A percentile compares a stretch with the other conserved stretches of the same genome.
Evolutionary conservation across 2,797 vertebrate species (phyloP).

Genomic region (Hippoglossus hippoglossus): DNA sequence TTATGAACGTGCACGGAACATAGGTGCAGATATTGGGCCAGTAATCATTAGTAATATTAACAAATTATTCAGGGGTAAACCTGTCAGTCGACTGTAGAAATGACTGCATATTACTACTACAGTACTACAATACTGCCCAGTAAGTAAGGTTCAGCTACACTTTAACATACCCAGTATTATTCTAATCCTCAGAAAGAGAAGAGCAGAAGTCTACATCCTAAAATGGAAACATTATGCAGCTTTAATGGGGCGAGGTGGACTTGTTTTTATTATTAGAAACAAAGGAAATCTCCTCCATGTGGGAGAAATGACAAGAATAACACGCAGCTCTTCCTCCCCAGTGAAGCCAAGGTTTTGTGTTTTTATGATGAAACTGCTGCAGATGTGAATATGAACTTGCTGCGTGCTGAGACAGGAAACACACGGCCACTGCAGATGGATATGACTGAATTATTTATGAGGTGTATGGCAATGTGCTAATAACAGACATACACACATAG

Average conservation of each 20-base stretch:
- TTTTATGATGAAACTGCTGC: conserved; percentile 11
- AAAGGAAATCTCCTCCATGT: conserved; percentile 7
- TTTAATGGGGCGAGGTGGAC: background rate
- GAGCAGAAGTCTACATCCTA: conserved; percentile 1
- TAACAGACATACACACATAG: conserved; percentile 23
- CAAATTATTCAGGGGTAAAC: no score
- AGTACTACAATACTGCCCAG: background rate
- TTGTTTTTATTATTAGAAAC: conserved; percentile 31
- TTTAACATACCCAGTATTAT: background rate
- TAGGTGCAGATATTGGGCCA: no score
- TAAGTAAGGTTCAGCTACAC: background rate
- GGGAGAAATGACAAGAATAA: conserved; percentile 37
- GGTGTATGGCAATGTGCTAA: conserved; percentile 60
- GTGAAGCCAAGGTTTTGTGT: conserved; percentile 17
- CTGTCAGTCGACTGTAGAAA: no score
- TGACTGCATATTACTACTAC: background rate
- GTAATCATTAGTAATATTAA: no score
- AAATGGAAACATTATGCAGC: conserved; percentile 16
- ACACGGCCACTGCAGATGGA: conserved; percentile 54
- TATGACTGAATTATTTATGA: conserved; percentile 64
- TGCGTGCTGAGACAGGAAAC: conserved; percentile 49
- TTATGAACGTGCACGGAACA: no score
- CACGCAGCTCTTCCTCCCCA: background rate
- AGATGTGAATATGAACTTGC: conserved; percentile 45
- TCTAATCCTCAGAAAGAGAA: background rate